These are phyloP conservation scores for Ceyx melanurus DNA, from an alignment of 2,113 vertebrate species.

Conservation along the genomic window DNA sequence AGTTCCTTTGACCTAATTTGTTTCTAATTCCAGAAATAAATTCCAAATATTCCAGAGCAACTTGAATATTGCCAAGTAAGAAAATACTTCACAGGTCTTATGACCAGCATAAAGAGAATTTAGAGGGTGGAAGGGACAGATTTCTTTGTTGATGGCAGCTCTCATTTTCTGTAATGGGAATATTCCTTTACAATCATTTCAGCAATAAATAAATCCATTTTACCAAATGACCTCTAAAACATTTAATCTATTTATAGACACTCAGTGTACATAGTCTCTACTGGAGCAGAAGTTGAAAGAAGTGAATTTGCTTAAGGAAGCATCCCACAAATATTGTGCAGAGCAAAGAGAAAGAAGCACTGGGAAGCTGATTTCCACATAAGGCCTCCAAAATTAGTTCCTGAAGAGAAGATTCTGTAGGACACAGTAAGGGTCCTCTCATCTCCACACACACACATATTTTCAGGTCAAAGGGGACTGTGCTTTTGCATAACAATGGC, in stretches of 20 bases:
- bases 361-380: background rate
- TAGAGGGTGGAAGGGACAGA: background rate
- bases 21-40: background rate
- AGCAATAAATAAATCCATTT: background rate
- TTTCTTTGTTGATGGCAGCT: background rate
- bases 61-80: background rate
- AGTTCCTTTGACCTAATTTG: background rate
- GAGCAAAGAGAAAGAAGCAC: background rate
- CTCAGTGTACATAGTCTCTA: background rate
- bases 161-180: background rate
- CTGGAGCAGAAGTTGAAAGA: background rate
- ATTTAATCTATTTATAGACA: background rate
- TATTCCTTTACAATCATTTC: background rate
- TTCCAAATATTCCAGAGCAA: background rate
- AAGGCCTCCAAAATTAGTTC: constrained; percentile 34
- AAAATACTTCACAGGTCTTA: background rate
- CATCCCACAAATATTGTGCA: background rate
- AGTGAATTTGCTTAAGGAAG: background rate
- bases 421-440: constrained; percentile 63
- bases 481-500: constrained; percentile 52
- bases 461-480: constrained; percentile 60
- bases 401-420: constrained; percentile 12
- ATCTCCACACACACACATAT: constrained; percentile 40
- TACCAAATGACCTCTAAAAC: background rate
- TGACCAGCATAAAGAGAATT: background rate